Base-by-base conservation (phyloP, 2,888 invertebrate species). In the Drosophila mercatorum region DNA sequence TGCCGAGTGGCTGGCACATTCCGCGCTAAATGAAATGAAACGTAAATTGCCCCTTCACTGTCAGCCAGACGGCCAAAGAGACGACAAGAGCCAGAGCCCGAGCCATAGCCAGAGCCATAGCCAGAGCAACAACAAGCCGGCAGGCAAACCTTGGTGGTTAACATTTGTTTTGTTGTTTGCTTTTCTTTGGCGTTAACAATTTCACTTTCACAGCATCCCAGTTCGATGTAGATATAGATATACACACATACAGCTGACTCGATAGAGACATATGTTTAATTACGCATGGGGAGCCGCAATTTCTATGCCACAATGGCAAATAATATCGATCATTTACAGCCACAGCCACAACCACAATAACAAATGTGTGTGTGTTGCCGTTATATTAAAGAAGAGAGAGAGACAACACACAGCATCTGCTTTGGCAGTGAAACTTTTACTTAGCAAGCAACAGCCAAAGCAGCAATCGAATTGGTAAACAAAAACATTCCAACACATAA, bases 131-230 rank as follows among this genome's bases (percentile, higher is more conserved):
- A 57, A 52, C 26, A 40, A 55, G 8, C 14, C 10, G 26, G 43
- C 59, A 84, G 26, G 43, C 59, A 84, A 78, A 89, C 84, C 89
- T 75, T 84, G 76, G 59, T 43, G 65, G 73, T 75, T 76, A 76
- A 44, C 60, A 70, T 68, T 62, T 46, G 26, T 46, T 74, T 60
- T 77, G 75, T 72, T 78, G 68, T 86, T 81, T 89, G 79, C 79
- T 81, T 83, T 78, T 80, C 78, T 76, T 68, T 69, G 65, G 74
- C 68, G 80, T 69, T 66, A 78, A 89, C 75, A 82, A 90, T 91
- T 91, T 91, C 91, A 91, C 91, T 91, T 91, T 91, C 91, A 91
- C 91, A 85, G 85, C 88, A 77, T 82, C 83, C 78, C 56, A 34
- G 56, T 49, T 64, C 69, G 52, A 66, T 62, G 58, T 70, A 69